Percentiles rank a stretch among this genome's conserved stretches.
Conservation (phyloP, 2,113 vertebrate genomes). For the Serinus canaria region DNA sequence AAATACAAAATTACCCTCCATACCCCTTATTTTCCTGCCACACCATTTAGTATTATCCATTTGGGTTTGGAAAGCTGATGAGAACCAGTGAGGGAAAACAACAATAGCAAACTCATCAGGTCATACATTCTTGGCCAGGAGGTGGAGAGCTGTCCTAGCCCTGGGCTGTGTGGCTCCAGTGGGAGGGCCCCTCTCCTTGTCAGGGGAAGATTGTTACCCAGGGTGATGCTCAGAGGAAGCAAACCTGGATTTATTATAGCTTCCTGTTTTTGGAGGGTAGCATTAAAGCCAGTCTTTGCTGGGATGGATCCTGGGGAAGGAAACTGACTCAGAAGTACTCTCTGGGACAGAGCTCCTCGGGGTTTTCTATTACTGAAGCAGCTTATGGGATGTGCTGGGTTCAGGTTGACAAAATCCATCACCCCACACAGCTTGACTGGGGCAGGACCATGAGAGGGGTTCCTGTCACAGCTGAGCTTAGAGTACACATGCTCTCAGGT, state of each 20-base stretch:
- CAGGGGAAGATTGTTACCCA: neutral
- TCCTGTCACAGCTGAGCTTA: neutral
- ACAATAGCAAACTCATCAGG: neutral
- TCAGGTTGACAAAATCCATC: neutral
- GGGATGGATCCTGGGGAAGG: neutral
- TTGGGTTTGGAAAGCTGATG: neutral
- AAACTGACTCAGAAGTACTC: neutral
- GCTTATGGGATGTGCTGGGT: accelerated
- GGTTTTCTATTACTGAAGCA: neutral
- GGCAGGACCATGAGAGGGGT: neutral
- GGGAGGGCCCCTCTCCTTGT: neutral
- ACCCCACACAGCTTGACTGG: accelerated
- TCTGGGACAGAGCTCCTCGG: neutral
- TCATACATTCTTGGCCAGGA: accelerated
- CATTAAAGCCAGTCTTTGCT: neutral
- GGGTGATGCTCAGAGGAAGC: neutral
- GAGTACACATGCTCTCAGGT: neutral
- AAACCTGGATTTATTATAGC: neutral
- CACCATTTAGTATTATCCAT: neutral
- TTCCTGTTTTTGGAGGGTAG: neutral
- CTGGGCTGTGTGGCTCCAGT: neutral
- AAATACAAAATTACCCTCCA: neutral
- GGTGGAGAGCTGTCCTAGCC: neutral
- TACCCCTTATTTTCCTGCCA: neutral
- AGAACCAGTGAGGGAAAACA: neutral